A percentile compares a stretch with the other conserved stretches of the same genome.
Conservation (phyloP, 2,888 invertebrate genomes). For the Phaedon cochleariae region DNA sequence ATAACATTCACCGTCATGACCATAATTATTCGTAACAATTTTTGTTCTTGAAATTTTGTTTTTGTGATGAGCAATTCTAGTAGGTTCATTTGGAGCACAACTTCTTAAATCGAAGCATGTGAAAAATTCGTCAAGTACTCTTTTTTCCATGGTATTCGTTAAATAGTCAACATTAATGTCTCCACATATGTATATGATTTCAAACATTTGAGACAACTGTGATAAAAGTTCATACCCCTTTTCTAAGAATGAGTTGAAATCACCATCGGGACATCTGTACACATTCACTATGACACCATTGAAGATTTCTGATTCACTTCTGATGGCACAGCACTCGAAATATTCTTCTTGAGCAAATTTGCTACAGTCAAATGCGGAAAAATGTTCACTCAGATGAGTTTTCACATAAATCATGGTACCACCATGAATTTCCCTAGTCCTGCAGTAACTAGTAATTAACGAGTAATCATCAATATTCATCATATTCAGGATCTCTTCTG, state of each 20-base stretch:
- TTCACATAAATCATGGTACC: slow-evolving; percentile 5
- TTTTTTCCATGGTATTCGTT: slow-evolving; percentile 5
- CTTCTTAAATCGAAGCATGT: background rate
- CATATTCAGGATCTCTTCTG: background rate
- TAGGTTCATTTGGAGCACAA: slow-evolving; percentile 6
- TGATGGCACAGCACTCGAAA: background rate
- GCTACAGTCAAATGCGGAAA: background rate
- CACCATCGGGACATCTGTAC: background rate
- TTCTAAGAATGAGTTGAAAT: slow-evolving; percentile 1
- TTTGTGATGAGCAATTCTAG: slow-evolving; percentile 1
- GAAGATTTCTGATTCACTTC: background rate
- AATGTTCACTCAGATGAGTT: too few species aligned
- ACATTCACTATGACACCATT: slow-evolving; percentile 3
- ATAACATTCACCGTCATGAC: background rate
- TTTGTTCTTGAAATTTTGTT: slow-evolving; percentile 8
- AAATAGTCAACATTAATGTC: slow-evolving; percentile 3
- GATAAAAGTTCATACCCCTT: background rate
- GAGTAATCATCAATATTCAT: background rate
- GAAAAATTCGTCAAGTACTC: slow-evolving; percentile 1
- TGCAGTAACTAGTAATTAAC: slow-evolving; percentile 3
- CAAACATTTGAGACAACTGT: background rate
- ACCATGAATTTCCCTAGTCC: background rate
- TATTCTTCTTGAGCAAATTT: background rate
- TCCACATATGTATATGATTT: background rate
- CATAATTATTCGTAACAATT: background rate